These are phyloP conservation scores for Dendrocincla fuliginosa DNA, from an alignment of 2,797 vertebrate genomes.

Conservation along the genomic window DNA sequence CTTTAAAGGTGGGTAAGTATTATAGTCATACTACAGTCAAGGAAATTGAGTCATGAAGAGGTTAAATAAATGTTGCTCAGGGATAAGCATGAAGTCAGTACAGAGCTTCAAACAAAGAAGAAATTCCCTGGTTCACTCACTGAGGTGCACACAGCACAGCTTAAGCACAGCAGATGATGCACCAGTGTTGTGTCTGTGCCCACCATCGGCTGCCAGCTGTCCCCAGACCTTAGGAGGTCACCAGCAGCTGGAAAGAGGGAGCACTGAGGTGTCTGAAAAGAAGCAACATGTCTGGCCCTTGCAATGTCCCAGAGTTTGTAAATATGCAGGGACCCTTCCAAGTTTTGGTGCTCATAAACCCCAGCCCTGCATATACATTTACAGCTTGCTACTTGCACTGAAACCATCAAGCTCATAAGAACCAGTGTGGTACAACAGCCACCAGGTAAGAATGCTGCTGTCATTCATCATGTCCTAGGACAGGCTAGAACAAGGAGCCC, in stretches of 20 bases:
- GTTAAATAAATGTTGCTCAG: background rate
- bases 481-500: background rate
- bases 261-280: background rate
- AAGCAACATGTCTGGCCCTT: background rate
- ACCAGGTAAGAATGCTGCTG: background rate
- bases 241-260: fast-evolving
- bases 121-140: background rate
- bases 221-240: background rate
- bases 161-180: background rate
- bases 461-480: background rate
- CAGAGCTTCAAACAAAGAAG: background rate
- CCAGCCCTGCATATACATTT: background rate
- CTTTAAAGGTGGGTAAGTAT: background rate
- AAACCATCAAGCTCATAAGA: fast-evolving
- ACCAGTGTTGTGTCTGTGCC: fast-evolving
- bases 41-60: background rate
- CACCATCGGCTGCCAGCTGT: fast-evolving
- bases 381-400: fast-evolving
- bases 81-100: background rate
- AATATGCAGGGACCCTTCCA: background rate
- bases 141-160: background rate
- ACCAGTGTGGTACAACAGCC: background rate
- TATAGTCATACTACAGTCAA: background rate
- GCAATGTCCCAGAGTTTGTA: background rate
- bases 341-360: background rate